Evolutionary conservation across 1,140 invertebrate genomes (phyloP).

Genomic region (Trissolcus basalis): DNA sequence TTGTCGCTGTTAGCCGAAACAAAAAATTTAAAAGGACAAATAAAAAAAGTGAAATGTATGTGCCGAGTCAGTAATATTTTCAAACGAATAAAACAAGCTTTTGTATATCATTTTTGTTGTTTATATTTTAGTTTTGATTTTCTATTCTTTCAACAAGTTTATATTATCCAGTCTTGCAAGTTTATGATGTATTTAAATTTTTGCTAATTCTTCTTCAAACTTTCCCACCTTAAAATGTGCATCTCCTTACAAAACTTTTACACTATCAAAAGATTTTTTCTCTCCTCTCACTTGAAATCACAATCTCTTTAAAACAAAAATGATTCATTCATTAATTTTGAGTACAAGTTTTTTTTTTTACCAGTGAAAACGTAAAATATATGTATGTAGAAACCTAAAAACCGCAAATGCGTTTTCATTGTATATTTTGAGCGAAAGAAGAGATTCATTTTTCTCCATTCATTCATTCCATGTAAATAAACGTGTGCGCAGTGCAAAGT

Average conservation of each 20-base stretch:
- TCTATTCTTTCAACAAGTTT: not conserved
- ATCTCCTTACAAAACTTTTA: not conserved
- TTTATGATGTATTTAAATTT: not conserved
- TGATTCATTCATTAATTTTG: not conserved
- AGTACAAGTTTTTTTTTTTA: too few relatives aligned
- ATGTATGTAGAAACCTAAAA: not conserved
- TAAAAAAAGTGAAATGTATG: too few relatives aligned
- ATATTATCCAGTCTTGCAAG: not conserved
- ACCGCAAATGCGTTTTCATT: too few relatives aligned
- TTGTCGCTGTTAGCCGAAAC: not conserved
- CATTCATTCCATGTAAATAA: too few relatives aligned
- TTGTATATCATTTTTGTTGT: too few relatives aligned
- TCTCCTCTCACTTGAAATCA: too few relatives aligned
- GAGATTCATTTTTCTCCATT: not conserved
- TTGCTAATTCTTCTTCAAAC: not conserved
- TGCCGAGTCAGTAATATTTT: not conserved
- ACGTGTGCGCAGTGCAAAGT: too few relatives aligned
- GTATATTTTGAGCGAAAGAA: not conserved
- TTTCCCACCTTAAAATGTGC: not conserved
- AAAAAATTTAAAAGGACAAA: not conserved
- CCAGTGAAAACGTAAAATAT: too few relatives aligned
- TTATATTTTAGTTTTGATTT: too few relatives aligned
- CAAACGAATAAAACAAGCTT: not conserved
- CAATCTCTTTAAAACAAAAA: not conserved
- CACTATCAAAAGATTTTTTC: not conserved